phyloP scores from a whole-genome alignment of 2,113 vertebrate species.

The Tupaia tana region DNA sequence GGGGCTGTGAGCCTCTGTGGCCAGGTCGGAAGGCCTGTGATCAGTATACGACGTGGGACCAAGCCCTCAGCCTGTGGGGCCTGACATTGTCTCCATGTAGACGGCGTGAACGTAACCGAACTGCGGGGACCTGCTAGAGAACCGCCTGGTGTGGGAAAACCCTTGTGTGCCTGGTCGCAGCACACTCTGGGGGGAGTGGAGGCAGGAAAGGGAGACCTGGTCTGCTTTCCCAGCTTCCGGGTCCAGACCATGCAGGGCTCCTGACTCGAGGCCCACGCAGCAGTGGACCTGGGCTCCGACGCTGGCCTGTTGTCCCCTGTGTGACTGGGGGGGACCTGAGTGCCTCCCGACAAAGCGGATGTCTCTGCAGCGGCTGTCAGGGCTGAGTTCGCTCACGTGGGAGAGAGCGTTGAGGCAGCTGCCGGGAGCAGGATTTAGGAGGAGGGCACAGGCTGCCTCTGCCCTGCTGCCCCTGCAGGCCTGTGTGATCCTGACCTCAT shows the following conservation, averaged over 20 bases:
- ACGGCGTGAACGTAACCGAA: too few species aligned
- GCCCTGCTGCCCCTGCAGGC: neutral
- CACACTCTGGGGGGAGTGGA: too few species aligned
- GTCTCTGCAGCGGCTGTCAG: accelerated
- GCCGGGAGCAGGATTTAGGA: too few species aligned
- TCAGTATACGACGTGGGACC: too few species aligned
- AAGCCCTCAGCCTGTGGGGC: neutral
- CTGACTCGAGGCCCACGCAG: neutral
- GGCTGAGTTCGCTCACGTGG: neutral
- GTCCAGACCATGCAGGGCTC: neutral
- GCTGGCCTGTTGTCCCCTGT: neutral
- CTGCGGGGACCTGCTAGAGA: neutral
- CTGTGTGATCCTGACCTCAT: neutral
- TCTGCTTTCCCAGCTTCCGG: neutral
- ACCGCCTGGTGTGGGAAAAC: neutral
- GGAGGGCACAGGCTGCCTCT: neutral
- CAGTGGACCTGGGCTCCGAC: neutral
- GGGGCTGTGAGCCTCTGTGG: too few species aligned
- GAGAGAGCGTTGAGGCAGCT: neutral
- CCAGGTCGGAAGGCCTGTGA: too few species aligned
- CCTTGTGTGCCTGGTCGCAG: neutral
- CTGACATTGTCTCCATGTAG: neutral
- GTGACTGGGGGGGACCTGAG: accelerated
- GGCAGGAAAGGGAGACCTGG: neutral
- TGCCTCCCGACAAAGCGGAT: neutral